A percentile compares a stretch with the other conserved stretches of the same genome.
Evolutionary conservation across 2,888 invertebrate genomes (phyloP).

Genomic region (Aphodius granarius): DNA sequence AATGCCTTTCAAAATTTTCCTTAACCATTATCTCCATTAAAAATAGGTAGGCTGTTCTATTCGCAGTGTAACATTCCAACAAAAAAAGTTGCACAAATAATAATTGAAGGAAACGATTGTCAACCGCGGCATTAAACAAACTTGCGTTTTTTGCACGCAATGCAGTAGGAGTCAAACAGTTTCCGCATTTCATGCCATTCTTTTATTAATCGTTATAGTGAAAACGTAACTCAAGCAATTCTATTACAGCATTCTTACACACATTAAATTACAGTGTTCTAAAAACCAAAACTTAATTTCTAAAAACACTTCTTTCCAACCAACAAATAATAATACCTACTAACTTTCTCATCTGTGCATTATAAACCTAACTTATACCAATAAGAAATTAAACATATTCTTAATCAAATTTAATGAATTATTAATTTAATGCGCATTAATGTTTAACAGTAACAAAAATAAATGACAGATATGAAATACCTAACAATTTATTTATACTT

Average conservation of each 20-base stretch:
- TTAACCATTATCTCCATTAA: background rate
- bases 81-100: background rate
- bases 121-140: background rate
- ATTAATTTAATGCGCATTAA: too few species aligned
- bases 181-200: background rate
- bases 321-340: too few species aligned
- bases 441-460: too few species aligned
- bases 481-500: background rate
- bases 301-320: too few species aligned
- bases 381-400: too few species aligned
- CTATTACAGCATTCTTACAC: background rate
- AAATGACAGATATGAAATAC: too few species aligned
- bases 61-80: background rate
- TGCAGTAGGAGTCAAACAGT: background rate
- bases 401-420: too few species aligned
- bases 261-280: background rate
- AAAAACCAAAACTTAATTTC: too few species aligned
- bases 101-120: background rate
- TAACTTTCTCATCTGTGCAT: too few species aligned
- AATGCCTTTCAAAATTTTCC: too few species aligned
- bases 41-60: background rate
- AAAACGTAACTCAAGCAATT: background rate
- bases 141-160: background rate
- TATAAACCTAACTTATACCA: too few species aligned
- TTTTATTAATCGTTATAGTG: background rate